Evolutionary conservation across 2,113 vertebrate genomes (phyloP).

Genomic region (Carassius gibelio): DNA sequence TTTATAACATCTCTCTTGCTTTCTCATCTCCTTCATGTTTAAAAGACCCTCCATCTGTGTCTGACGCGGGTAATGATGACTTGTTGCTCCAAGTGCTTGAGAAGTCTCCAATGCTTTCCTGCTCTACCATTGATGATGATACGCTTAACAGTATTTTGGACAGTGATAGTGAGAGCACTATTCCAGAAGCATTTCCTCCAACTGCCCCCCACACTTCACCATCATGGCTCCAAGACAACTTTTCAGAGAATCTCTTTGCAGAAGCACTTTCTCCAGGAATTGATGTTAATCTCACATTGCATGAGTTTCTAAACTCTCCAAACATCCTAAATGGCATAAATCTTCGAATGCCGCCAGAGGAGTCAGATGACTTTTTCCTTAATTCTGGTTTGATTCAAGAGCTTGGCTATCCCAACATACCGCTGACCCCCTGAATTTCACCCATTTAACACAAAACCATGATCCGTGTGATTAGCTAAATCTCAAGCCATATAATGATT

Average conservation of each 20-base stretch:
- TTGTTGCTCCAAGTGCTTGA: not conserved
- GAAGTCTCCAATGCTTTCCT: slow-evolving; percentile 46
- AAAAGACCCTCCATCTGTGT: slow-evolving; percentile 24
- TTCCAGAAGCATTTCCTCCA: slow-evolving; percentile 23
- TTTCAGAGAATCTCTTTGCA: not conserved
- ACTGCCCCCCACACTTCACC: not conserved
- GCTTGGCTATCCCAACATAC: not conserved
- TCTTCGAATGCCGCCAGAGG: not conserved
- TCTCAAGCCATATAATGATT: not conserved
- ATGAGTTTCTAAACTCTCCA: slow-evolving; percentile 35
- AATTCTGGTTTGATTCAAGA: not conserved
- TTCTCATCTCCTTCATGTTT: slow-evolving; percentile 7
- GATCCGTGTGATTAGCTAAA: not conserved
- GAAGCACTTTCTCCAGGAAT: slow-evolving; percentile 4
- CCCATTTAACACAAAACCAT: not conserved
- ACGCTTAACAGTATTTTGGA: slow-evolving; percentile 10
- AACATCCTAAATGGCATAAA: not conserved
- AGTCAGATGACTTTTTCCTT: not conserved
- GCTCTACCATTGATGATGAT: not conserved
- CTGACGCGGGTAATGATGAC: not conserved
- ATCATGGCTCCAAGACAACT: not conserved
- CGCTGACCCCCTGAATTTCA: slow-evolving; percentile 15
- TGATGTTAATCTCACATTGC: slow-evolving; percentile 4
- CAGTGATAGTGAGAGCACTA: not conserved
- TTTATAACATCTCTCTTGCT: slow-evolving; percentile 4